Evolutionary conservation across 2,797 vertebrate species (phyloP).

Genomic region (Mormyrops boulengeri): DNA sequence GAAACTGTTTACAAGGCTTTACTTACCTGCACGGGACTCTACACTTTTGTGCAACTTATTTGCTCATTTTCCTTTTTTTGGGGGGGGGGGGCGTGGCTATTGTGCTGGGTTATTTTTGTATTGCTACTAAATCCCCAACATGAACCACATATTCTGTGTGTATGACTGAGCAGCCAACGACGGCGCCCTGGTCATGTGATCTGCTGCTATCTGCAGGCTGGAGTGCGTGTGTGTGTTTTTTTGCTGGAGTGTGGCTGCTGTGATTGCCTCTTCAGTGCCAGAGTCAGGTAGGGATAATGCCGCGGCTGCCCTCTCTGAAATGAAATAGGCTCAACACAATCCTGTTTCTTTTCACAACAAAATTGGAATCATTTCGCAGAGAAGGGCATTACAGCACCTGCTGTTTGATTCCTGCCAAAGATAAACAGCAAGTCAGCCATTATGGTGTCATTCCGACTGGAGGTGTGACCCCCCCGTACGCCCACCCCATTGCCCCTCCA

Average conservation of each 20-base stretch:
- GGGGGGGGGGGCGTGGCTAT: background rate
- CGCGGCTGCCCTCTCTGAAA: conserved; percentile 49
- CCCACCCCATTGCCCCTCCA: conserved; percentile 46
- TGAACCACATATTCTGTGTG: conserved; percentile 26
- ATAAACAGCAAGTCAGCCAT: conserved; percentile 46
- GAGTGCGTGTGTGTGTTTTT: conserved; percentile 48
- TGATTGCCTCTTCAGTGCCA: conserved; percentile 73
- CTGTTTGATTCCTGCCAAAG: conserved; percentile 31
- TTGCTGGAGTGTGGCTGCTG: conserved; percentile 66
- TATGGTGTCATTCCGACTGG: conserved; percentile 34
- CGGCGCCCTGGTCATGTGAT: conserved; percentile 71
- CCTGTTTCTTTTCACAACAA: conserved; percentile 68
- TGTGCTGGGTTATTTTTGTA: background rate
- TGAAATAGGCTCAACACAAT: conserved; percentile 66
- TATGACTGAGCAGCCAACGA: conserved; percentile 54
- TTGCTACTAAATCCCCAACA: background rate
- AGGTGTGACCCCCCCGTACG: conserved; percentile 42
- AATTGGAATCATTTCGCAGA: conserved; percentile 75
- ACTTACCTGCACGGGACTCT: background rate
- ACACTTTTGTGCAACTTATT: background rate
- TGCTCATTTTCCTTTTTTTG: background rate
- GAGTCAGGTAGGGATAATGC: conserved; percentile 72
- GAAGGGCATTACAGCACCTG: conserved; percentile 52
- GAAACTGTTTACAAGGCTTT: background rate
- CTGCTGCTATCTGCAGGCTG: conserved; percentile 66